phyloP scores from a whole-genome alignment of 2,113 vertebrate genomes.

The Anolis carolinensis region DNA sequence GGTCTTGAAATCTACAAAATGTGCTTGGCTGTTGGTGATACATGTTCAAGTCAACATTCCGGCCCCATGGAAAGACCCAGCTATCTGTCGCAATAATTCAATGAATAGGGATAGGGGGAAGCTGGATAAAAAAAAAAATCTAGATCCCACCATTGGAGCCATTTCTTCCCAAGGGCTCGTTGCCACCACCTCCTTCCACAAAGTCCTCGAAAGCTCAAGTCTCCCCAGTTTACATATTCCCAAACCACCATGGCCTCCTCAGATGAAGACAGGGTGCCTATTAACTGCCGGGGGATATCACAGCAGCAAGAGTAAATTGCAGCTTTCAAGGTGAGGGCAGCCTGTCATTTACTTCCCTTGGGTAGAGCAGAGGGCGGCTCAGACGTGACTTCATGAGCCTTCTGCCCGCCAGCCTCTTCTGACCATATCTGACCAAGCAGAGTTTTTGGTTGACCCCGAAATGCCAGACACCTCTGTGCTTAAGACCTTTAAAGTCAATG shows the following conservation, averaged over 20 bases:
- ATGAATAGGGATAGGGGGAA: background rate
- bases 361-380: conserved; percentile 33
- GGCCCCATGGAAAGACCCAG: background rate
- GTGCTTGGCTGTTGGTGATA: background rate
- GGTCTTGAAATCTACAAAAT: background rate
- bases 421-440: background rate
- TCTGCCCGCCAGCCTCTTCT: background rate
- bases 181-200: background rate
- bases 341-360: conserved; percentile 42
- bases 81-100: background rate
- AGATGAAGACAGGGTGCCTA: conserved; percentile 53
- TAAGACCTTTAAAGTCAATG: background rate
- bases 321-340: conserved; percentile 34
- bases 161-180: conserved; percentile 32
- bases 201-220: conserved; percentile 60
- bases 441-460: background rate
- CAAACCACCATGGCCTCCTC: conserved; percentile 47
- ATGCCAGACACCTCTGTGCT: background rate
- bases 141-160: conserved; percentile 24
- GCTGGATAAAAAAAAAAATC: background rate
- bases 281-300: conserved; percentile 53
- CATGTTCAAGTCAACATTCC: background rate
- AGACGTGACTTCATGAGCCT: conserved; percentile 22
- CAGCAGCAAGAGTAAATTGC: conserved; percentile 50
- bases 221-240: conserved; percentile 39